A percentile compares a stretch with the other conserved stretches of the same genome.
Evolutionary conservation across 2,888 invertebrate species (phyloP).

Genomic region (Drosophila anomelani): DNA sequence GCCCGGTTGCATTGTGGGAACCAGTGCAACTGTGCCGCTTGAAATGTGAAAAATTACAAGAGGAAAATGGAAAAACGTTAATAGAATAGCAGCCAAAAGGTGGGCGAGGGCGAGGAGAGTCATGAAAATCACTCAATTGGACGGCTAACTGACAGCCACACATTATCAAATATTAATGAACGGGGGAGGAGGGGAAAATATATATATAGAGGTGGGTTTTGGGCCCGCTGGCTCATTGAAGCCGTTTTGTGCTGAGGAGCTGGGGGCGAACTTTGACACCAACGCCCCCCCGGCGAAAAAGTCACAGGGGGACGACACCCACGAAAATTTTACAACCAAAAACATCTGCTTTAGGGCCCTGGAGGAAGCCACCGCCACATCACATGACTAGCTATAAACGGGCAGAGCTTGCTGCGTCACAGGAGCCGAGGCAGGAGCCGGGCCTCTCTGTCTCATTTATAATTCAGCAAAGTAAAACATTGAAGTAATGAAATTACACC

Average conservation of each 20-base stretch:
- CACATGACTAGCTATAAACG: conserved; percentile 71
- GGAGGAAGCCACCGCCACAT: neutral
- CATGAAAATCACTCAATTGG: conserved; percentile 74
- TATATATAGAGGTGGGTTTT: conserved; percentile 34
- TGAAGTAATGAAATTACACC: conserved; percentile 79
- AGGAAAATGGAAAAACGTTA: conserved; percentile 29
- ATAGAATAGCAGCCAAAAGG: conserved; percentile 9
- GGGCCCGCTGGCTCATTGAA: conserved; percentile 57
- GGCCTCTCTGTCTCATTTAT: conserved; percentile 64
- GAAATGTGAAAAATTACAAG: conserved; percentile 60
- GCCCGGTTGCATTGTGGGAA: conserved; percentile 58
- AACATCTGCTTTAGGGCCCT: conserved; percentile 57
- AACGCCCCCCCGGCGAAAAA: conserved; percentile 66
- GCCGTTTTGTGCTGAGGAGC: conserved; percentile 62
- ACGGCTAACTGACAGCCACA: conserved; percentile 75
- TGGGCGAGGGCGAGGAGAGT: conserved; percentile 9
- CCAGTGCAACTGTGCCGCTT: conserved; percentile 58
- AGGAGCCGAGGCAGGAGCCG: conserved; percentile 35
- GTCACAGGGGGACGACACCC: conserved; percentile 29
- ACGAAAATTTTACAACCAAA: conserved; percentile 48
- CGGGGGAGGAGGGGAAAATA: too few relatives aligned
- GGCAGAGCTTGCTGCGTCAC: conserved; percentile 38
- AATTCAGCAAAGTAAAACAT: conserved; percentile 78
- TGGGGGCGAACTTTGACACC: conserved; percentile 65
- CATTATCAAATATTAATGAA: conserved; percentile 76